Base-by-base conservation (phyloP, 2,888 invertebrate genomes). In the Nemotelus nigrinus region DNA sequence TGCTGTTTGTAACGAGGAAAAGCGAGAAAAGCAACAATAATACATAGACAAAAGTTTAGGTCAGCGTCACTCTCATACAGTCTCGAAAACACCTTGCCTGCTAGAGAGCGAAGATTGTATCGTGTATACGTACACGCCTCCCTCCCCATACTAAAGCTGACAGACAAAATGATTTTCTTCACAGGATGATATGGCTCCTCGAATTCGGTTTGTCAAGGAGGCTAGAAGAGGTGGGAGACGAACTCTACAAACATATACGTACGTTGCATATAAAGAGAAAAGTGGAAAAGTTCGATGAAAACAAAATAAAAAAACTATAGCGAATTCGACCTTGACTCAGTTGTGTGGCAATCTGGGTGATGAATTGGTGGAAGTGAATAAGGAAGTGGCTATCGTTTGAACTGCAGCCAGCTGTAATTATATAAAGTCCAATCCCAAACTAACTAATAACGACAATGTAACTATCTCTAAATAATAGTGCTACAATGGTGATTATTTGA, bases 11-110 rank as follows among this genome's bases (percentile, higher is more conserved):
- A 68, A 25, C 5, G 63, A 4, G 47, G 65, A 43, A 65, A 65
- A 65, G 8, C 10, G 41, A 43, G 41, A 71, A 71, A 71, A 71
- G 71, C 53, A 44, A 71, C 57, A 44, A 71, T 68, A 65, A 57
- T 57, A 71, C 55, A 71, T 39, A 71, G 68, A 53, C 68, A 50
- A 68, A 63, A 68, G 50, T 55, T 71, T 55, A 71, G 53, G 55
- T n/a, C 5, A 43, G 44, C 55, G 44, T 25, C 4, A 44, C 39
- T 6, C 50, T 50, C 4, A 57, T 10, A 57, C 71, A 71, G 44
- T n/a, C 8, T 43, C n/a, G 44, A 53, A 39, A 65, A 25, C 65
- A 65, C 65, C 65, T 65, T 41, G 45, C 1, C 65, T 71, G 55
- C n/a, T 53, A 8, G 48, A 53, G 68, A 48, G 5, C 7, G 67